Base-by-base conservation (phyloP, 2,888 invertebrate genomes). In the Ischnura elegans region DNA sequence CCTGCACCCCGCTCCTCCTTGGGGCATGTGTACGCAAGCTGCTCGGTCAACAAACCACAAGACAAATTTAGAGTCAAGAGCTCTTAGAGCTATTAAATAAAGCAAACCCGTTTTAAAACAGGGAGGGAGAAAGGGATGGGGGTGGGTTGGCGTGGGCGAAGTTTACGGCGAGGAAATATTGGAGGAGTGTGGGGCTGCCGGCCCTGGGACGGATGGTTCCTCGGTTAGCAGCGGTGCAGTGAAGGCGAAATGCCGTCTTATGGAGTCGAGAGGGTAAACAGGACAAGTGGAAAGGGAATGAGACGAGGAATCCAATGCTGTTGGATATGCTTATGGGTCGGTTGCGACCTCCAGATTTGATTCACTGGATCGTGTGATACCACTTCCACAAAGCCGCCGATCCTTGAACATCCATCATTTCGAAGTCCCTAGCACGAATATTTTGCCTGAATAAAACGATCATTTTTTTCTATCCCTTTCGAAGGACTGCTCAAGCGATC, bases 31-130 rank as follows among this genome's bases (percentile, higher is more conserved):
- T 36, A 25, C 10, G 76, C 36, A 36, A 10, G 90, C 47, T n/a
- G 43, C 90, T 90, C 90, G 47, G 90, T 90, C 90, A 90, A 90
- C 90, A 90, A 90, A 51, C 90, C 90, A 43, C 90, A 90, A 90
- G 61, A 90, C 90, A 90, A 90, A 90, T 90, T 90, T 66, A 90
- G 90, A 90, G 90, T 61, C 55, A 55, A 90, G 61, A 45, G 66
- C 90, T 90, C 90, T 90, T 43, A 90, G 90, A 90, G 90, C 61
- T 90, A 90, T 90, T 90, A 90, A 90, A 90, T 90, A 66, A 90
- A 90, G 90, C 90, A 90, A 90, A 90, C 90, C 66, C 43, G 61
- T 90, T 90, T 87, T 61, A n/a, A 55, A 43, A 51, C 51, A 36
- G 55, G n/a, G 8, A 45, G 45, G 19, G n/a, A n/a, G 2, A 16